Evolutionary conservation across 2,888 invertebrate genomes (phyloP).

Genomic region (Troilus luridus): DNA sequence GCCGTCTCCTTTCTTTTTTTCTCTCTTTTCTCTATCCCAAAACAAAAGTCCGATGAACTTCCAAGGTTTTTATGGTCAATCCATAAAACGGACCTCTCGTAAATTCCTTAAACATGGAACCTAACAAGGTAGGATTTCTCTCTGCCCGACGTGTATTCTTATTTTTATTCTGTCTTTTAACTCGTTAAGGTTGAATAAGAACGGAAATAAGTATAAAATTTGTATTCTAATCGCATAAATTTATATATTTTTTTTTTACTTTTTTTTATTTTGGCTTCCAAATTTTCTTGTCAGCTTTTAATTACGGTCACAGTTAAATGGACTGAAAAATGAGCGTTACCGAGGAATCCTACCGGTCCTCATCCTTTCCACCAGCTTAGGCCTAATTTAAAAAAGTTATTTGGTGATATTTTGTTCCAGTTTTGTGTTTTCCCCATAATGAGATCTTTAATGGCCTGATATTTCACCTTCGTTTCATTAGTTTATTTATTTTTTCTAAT

Average conservation of each 20-base stretch:
- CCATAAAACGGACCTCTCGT: constrained; percentile 53
- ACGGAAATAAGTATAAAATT: constrained; percentile 44
- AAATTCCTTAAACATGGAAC: constrained; percentile 57
- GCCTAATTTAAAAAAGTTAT: background rate
- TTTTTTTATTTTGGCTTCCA: background rate
- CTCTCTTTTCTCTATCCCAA: constrained; percentile 7
- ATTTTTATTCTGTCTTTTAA: constrained; percentile 20
- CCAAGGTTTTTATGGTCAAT: constrained; percentile 53
- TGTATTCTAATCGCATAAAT: constrained; percentile 25
- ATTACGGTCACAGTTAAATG: constrained; percentile 17
- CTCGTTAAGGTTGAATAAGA: constrained; percentile 46
- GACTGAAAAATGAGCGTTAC: constrained; percentile 7
- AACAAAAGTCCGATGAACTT: constrained; percentile 57
- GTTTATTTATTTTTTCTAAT: background rate
- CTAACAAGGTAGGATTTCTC: constrained; percentile 53
- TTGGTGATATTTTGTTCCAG: background rate
- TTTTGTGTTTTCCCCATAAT: background rate
- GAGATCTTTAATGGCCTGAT: background rate
- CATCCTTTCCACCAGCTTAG: background rate
- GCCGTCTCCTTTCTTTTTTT: constrained; percentile 3
- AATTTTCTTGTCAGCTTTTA: constrained; percentile 33
- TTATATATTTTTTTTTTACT: background rate
- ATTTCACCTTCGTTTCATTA: background rate
- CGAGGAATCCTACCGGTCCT: background rate
- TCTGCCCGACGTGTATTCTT: background rate